Evolutionary conservation across 2,888 invertebrate genomes (phyloP).

Genomic region (Volucella inanis): DNA sequence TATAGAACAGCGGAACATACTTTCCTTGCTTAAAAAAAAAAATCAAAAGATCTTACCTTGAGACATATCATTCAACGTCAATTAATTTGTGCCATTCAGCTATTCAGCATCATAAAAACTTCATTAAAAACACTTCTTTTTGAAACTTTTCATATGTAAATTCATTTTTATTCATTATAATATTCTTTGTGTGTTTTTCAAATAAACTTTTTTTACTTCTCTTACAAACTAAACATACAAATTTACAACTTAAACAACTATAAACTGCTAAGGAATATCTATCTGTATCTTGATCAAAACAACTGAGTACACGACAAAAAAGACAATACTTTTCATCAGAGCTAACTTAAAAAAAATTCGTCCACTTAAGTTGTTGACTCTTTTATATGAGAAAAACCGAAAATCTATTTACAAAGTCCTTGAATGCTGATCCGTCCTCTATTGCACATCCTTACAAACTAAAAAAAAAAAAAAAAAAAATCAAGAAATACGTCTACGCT

Average conservation of each 20-base stretch:
- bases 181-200: conserved; percentile 23
- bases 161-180: conserved; percentile 63
- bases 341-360: background rate
- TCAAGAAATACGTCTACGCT: conserved; percentile 35
- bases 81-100: no score
- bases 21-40: no score
- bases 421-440: conserved; percentile 17
- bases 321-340: conserved; percentile 9
- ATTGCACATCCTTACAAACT: conserved; percentile 72
- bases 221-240: conserved; percentile 65
- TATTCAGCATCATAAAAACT: conserved; percentile 3
- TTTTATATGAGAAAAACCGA: conserved; percentile 4
- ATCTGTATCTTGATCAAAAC: background rate
- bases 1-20: no score
- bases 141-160: conserved; percentile 48
- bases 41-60: no score
- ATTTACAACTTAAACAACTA: conserved; percentile 65
- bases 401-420: conserved; percentile 56
- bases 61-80: no score
- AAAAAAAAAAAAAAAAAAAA: conserved; percentile 2
- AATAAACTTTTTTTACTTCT: conserved; percentile 32
- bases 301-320: conserved; percentile 28
- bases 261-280: conserved; percentile 6
- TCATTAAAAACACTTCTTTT: background rate
- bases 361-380: conserved; percentile 5